Evolutionary conservation across 2,888 invertebrate species (phyloP), one percentile per base, ranked within the genome.

Genomic region (Rhaphigaster nebulosa): DNA sequence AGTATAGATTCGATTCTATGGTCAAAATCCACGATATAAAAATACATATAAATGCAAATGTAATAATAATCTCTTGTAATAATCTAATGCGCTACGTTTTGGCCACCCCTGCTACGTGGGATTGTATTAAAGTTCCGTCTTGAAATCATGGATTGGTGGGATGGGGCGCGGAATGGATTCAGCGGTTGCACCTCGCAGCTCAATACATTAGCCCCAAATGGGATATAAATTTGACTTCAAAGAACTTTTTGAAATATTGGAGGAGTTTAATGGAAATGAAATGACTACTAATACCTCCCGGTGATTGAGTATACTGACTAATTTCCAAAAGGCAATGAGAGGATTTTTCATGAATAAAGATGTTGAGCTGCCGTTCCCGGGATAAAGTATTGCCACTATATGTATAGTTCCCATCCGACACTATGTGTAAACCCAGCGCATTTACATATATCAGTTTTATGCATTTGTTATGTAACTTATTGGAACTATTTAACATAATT

Each of bases 261-360:
- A 80, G 80, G 80, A 41, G 41, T 41, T 80, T 80, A 80, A 80
- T 80, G 80, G 80, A 80, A 80, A 80, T 41, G 80, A 80, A 80
- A 80, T 80, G 41, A 41, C 80, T 65, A 65, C 65, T 65, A 65
- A 65, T 65, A 65, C 29, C 65, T 15, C n/a, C 29, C 15, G 29
- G 29, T 65, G 65, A 65, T 65, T 29, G 65, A 65, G 65, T 65
- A 29, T 41, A 26, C 80, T 80, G 38, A 80, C 80, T 80, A 38
- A 80, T 80, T 80, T 80, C 41, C 26, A 80, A 26, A 80, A 38
- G 80, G 41, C 41, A 80, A 80, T 41, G 80, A 80, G 80, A 41
- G 13, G 60, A 41, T 80, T 80, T 80, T 80, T 80, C 80, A 80
- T 80, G 80, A 80, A 80, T 80, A 80, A 80, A 80, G 80, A 80